phyloP scores from a whole-genome alignment of 1,140 invertebrate species.

The Papilio helenus region DNA sequence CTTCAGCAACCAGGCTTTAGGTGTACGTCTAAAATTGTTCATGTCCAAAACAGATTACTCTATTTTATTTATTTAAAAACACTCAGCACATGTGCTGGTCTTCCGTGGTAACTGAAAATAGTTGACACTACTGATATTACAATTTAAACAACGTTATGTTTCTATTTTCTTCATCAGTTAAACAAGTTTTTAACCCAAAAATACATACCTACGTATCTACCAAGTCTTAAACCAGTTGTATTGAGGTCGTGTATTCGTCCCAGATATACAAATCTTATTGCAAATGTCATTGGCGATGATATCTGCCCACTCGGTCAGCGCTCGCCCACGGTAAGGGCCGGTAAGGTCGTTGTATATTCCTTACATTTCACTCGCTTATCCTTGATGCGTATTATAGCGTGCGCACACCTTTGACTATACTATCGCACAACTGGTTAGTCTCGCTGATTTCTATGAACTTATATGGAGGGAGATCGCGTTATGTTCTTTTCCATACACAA shows the following conservation, averaged over 20 bases:
- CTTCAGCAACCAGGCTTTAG: too few relatives aligned
- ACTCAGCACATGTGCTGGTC: too few relatives aligned
- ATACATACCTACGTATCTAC: not conserved
- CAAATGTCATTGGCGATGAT: constrained; percentile 32
- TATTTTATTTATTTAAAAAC: too few relatives aligned
- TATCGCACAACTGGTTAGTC: not conserved
- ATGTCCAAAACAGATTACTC: too few relatives aligned
- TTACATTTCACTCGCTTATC: not conserved
- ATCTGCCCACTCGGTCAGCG: constrained; percentile 34
- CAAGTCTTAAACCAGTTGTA: not conserved
- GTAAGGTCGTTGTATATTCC: not conserved
- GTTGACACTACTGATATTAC: too few relatives aligned
- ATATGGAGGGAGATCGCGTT: too few relatives aligned
- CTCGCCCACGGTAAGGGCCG: constrained; percentile 35
- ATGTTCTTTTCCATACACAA: not conserved
- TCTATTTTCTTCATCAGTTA: not conserved
- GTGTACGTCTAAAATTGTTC: too few relatives aligned
- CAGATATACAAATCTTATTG: constrained; percentile 6
- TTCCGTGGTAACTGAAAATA: too few relatives aligned
- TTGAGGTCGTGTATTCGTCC: not conserved
- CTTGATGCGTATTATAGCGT: not conserved
- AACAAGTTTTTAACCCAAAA: not conserved
- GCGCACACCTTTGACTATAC: not conserved
- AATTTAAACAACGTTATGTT: too few relatives aligned
- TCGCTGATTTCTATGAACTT: too few relatives aligned